Evolutionary conservation across 1,140 invertebrate genomes (phyloP).

Genomic region (Eubasilissa regina): DNA sequence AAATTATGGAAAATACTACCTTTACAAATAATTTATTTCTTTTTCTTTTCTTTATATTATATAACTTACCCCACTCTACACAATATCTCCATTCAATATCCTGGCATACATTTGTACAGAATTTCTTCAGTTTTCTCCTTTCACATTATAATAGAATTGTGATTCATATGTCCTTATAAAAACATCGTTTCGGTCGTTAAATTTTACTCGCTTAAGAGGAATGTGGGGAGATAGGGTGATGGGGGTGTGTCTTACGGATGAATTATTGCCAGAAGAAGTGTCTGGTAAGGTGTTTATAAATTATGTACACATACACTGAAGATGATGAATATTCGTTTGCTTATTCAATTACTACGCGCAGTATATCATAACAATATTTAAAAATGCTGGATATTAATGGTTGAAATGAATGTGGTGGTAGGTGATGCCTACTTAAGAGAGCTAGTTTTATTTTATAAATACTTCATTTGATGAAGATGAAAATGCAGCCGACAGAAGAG

Average conservation of each 20-base stretch:
- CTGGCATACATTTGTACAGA: background rate
- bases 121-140: constrained; percentile 32
- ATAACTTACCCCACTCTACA: background rate
- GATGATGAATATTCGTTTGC: too few species aligned
- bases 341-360: too few species aligned
- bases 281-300: background rate
- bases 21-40: background rate
- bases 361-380: too few species aligned
- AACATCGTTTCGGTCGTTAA: constrained; percentile 54
- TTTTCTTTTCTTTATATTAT: background rate
- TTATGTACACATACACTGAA: background rate
- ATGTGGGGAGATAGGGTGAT: background rate
- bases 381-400: too few species aligned
- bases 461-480: too few species aligned
- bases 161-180: constrained; percentile 56
- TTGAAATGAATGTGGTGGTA: too few species aligned
- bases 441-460: too few species aligned
- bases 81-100: background rate
- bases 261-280: constrained; percentile 18
- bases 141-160: constrained; percentile 50
- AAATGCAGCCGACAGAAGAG: too few species aligned
- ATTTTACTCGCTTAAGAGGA: constrained; percentile 26
- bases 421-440: too few species aligned
- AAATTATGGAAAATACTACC: background rate
- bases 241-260: background rate